These are phyloP conservation scores for Paelopatides confundens DNA, from an alignment of 53 echinoderm and acorn worm genomes.

Conservation along the genomic window DNA sequence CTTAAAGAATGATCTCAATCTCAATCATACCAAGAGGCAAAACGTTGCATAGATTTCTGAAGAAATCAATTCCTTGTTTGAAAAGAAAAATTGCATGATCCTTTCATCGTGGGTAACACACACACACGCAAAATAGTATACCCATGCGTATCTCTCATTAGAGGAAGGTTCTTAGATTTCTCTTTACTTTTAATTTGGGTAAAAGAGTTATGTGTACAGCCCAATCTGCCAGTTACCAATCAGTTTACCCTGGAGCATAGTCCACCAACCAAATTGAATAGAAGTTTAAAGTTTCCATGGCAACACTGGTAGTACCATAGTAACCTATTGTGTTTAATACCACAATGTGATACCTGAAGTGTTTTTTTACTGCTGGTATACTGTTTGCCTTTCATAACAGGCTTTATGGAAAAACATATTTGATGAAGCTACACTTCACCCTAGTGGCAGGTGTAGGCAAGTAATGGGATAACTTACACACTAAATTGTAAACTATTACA, in stretches of 20 bases:
- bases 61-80: too few relatives aligned
- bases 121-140: too few relatives aligned
- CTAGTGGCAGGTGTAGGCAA: not conserved
- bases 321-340: conserved; percentile 3
- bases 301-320: not conserved
- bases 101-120: too few relatives aligned
- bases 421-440: not conserved
- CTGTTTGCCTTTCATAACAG: not conserved
- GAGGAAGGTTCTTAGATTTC: too few relatives aligned
- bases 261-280: conserved; percentile 3
- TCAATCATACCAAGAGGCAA: too few relatives aligned
- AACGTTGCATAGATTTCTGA: too few relatives aligned
- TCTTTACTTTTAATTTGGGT: too few relatives aligned
- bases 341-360: not conserved
- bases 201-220: not conserved
- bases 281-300: conserved; percentile 3
- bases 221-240: not conserved
- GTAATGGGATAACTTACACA: not conserved
- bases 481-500: too few relatives aligned
- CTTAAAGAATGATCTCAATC: too few relatives aligned
- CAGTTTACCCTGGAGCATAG: not conserved
- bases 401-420: not conserved
- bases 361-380: not conserved
- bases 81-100: too few relatives aligned
- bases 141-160: too few relatives aligned